These are phyloP conservation scores for Chrosomus eos DNA, from an alignment of 2,797 vertebrate genomes.

Conservation along the genomic window DNA sequence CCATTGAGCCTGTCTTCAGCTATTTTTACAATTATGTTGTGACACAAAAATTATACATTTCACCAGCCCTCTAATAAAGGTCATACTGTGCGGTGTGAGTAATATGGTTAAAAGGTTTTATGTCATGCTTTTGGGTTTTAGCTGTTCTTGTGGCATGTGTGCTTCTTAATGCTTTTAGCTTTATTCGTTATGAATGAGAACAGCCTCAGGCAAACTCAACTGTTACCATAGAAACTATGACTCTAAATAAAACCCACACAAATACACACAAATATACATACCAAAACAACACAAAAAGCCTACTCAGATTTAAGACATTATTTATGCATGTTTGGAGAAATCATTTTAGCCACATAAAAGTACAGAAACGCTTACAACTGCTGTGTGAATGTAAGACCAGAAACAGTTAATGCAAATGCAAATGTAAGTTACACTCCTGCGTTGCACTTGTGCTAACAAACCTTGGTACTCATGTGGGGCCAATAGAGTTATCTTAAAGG, in stretches of 20 bases:
- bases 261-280: conserved; percentile 30
- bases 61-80: conserved; percentile 17
- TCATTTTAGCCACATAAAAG: background rate
- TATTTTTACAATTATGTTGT: background rate
- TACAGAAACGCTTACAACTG: background rate
- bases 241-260: conserved; percentile 34
- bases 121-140: background rate
- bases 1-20: background rate
- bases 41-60: conserved; percentile 6
- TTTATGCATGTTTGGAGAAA: background rate
- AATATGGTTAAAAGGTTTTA: background rate
- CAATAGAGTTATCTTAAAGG: background rate
- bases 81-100: background rate
- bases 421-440: background rate
- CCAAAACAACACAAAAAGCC: conserved; percentile 21
- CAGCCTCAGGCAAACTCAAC: conserved; percentile 10
- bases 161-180: conserved; percentile 15
- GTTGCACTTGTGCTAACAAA: background rate
- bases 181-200: conserved; percentile 43
- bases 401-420: background rate
- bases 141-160: conserved; percentile 14
- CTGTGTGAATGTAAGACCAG: background rate
- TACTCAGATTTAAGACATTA: background rate
- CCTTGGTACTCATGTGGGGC: background rate
- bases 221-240: conserved; percentile 43